Conservation (phyloP, 2,888 invertebrate genomes). For the Bimastos eiseni region DNA sequence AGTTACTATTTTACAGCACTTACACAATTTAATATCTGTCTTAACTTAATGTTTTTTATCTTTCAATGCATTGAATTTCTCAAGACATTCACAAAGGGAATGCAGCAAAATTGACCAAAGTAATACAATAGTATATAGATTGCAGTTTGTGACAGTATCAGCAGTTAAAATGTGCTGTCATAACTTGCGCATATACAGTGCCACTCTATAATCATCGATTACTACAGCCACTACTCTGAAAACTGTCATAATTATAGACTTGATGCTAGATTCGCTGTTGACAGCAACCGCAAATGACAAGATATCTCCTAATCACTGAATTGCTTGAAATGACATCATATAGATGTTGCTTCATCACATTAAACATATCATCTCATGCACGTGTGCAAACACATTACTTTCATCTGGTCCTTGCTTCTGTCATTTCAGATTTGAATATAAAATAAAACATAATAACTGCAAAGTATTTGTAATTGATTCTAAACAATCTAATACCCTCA, state of each 20-base stretch:
- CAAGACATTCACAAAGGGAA: background rate
- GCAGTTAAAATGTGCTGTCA: background rate
- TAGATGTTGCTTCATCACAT: background rate
- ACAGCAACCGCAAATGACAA: background rate
- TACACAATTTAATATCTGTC: no score
- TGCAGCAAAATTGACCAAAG: background rate
- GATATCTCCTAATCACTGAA: background rate
- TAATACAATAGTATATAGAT: background rate
- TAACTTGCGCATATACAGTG: background rate
- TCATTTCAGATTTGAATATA: background rate
- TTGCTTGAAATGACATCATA: background rate
- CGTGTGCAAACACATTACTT: no score
- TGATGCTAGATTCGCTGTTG: background rate
- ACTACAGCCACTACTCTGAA: background rate
- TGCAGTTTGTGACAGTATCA: background rate
- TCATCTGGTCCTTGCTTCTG: background rate
- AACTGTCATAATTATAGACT: background rate
- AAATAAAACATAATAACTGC: background rate
- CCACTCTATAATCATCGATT: background rate
- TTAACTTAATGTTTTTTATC: background rate
- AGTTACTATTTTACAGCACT: no score
- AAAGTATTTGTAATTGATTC: background rate
- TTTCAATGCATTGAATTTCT: no score
- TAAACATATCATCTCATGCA: background rate
- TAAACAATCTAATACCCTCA: slow-evolving; percentile 1